These are phyloP conservation scores for Rhagoletis zephyria DNA, from an alignment of 1,140 invertebrate species.

Conservation along the genomic window DNA sequence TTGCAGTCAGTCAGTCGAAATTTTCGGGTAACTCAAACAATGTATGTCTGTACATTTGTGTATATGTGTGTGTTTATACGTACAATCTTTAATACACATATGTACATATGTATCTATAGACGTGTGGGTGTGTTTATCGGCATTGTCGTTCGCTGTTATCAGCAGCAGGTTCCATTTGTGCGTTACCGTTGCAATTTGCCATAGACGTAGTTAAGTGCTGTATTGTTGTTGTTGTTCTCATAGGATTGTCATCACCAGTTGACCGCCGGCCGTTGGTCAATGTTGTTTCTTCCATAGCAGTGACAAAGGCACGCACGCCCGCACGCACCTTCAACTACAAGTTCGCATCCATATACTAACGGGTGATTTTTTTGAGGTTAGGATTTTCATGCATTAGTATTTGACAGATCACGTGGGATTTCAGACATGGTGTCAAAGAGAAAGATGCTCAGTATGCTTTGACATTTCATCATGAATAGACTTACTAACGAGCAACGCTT, in stretches of 20 bases:
- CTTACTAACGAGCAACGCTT: too few species aligned
- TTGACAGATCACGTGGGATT: too few species aligned
- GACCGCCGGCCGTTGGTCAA: slow-evolving; percentile 19
- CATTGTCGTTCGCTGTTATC: slow-evolving; percentile 23
- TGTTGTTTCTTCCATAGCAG: slow-evolving; percentile 12
- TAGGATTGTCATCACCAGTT: slow-evolving; percentile 23
- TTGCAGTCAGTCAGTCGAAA: slow-evolving; percentile 48
- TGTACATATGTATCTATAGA: neutral
- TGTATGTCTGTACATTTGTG: neutral
- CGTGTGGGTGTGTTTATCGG: neutral
- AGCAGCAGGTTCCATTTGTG: neutral
- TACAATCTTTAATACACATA: neutral
- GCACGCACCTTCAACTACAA: neutral
- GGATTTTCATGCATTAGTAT: too few species aligned
- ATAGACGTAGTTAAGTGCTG: too few species aligned
- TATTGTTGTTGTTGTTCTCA: neutral
- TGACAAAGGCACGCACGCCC: slow-evolving; percentile 52
- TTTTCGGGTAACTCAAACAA: slow-evolving; percentile 25
- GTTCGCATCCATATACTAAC: neutral
- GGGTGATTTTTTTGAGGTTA: too few species aligned
- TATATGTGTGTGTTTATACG: neutral
- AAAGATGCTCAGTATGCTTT: too few species aligned
- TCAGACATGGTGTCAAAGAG: too few species aligned
- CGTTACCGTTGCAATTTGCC: neutral
- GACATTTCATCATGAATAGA: too few species aligned